These are phyloP conservation scores for Dissostichus mawsoni DNA, from an alignment of 2,113 vertebrate genomes.

Conservation along the genomic window DNA sequence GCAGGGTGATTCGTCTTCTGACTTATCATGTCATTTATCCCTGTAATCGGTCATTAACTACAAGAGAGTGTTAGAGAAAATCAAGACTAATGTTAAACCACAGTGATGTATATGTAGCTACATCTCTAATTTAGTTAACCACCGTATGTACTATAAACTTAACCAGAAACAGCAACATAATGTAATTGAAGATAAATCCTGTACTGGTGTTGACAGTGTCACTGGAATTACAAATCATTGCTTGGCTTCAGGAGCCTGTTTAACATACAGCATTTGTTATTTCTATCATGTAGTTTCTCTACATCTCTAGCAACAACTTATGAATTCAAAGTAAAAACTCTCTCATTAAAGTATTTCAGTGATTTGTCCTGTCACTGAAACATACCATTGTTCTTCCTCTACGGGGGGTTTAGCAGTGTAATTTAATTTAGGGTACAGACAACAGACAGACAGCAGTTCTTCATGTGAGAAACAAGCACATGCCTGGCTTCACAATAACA, in stretches of 20 bases:
- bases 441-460: slow-evolving; percentile 51
- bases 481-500: slow-evolving; percentile 11
- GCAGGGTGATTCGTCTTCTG: background rate
- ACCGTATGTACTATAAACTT: background rate
- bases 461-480: slow-evolving; percentile 39
- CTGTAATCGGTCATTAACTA: background rate
- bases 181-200: background rate
- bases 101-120: background rate
- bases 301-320: slow-evolving; percentile 37
- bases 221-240: slow-evolving; percentile 18
- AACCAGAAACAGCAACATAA: background rate
- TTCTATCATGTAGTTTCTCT: slow-evolving; percentile 19
- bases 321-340: slow-evolving; percentile 23
- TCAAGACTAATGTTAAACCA: background rate
- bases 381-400: slow-evolving; percentile 35
- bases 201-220: background rate
- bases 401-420: slow-evolving; percentile 13
- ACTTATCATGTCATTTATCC: background rate
- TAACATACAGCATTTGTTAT: slow-evolving; percentile 15
- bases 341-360: slow-evolving; percentile 37
- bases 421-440: slow-evolving; percentile 34
- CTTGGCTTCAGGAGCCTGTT: slow-evolving; percentile 18
- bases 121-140: background rate
- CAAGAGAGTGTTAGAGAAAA: background rate
- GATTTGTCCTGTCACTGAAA: slow-evolving; percentile 20